Evolutionary conservation across 2,113 vertebrate genomes (phyloP).

Genomic region (Halcyon malimbica): DNA sequence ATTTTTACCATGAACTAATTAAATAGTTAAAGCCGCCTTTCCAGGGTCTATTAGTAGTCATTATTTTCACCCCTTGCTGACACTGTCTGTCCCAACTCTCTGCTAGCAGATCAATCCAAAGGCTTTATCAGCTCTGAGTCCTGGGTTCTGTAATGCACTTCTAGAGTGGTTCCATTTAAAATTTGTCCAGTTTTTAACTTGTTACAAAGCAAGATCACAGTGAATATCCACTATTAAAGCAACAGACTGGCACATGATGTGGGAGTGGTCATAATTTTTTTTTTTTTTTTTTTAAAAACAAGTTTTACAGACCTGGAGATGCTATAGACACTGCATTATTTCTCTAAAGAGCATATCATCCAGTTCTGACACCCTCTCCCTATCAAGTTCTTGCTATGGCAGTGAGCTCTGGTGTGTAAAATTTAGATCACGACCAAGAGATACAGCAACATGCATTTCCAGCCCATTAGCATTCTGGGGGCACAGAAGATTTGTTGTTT

Average conservation of each 20-base stretch:
- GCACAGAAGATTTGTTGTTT: not conserved
- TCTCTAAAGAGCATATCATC: not conserved
- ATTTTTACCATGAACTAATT: not conserved
- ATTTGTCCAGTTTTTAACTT: not conserved
- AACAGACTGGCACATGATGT: not conserved
- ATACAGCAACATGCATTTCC: not conserved
- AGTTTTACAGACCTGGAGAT: not conserved
- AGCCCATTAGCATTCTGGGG: not conserved
- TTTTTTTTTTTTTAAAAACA: not conserved
- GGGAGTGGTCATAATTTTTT: not conserved
- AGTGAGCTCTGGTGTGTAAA: not conserved
- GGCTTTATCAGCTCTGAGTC: not conserved
- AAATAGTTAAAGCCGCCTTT: not conserved
- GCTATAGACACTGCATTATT: not conserved
- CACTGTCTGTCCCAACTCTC: not conserved
- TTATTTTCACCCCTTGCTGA: not conserved
- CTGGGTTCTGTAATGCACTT: not conserved
- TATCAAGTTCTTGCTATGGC: not conserved
- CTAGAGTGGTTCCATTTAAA: not conserved
- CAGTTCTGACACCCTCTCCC: not conserved
- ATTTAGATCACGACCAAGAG: not conserved
- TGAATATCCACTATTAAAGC: not conserved
- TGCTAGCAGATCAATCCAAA: not conserved
- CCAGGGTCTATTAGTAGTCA: not conserved
- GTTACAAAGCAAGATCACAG: not conserved